These are phyloP conservation scores for Laspeyria flexula DNA, from an alignment of 2,888 invertebrate species.

Conservation along the genomic window DNA sequence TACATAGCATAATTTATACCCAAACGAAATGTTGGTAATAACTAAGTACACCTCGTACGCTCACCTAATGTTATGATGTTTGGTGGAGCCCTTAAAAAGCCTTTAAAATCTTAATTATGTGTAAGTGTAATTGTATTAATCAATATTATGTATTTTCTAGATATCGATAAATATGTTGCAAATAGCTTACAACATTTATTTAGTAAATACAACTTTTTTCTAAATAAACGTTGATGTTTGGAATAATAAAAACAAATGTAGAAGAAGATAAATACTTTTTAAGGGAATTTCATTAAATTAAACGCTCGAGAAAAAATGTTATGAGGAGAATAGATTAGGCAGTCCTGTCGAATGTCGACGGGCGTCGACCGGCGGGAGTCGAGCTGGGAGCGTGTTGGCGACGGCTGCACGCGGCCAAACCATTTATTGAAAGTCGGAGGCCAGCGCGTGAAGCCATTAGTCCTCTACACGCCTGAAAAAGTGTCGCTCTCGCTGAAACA, in stretches of 20 bases:
- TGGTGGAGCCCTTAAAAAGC: too few relatives aligned
- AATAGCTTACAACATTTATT: too few relatives aligned
- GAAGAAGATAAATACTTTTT: neutral
- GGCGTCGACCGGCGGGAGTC: conserved; percentile 20
- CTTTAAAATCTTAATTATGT: too few relatives aligned
- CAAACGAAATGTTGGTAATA: too few relatives aligned
- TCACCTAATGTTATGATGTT: too few relatives aligned
- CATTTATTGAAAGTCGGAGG: conserved; percentile 81
- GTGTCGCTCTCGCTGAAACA: conserved; percentile 80
- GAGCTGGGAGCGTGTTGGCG: conserved; percentile 17
- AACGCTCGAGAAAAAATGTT: conserved; percentile 45
- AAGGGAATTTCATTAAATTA: conserved; percentile 24
- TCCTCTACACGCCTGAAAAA: conserved; percentile 77
- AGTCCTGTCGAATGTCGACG: conserved; percentile 45
- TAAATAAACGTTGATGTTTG: too few relatives aligned
- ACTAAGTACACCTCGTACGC: too few relatives aligned
- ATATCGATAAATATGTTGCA: too few relatives aligned
- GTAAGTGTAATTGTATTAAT: too few relatives aligned
- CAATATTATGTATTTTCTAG: too few relatives aligned
- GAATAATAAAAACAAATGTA: neutral
- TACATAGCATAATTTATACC: too few relatives aligned
- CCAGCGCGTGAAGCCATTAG: conserved; percentile 80
- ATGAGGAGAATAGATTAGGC: conserved; percentile 66
- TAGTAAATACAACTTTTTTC: too few relatives aligned
- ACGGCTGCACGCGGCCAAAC: conserved; percentile 53